phyloP scores from a whole-genome alignment of 1,140 invertebrate species.

The Drosophila navojoa region DNA sequence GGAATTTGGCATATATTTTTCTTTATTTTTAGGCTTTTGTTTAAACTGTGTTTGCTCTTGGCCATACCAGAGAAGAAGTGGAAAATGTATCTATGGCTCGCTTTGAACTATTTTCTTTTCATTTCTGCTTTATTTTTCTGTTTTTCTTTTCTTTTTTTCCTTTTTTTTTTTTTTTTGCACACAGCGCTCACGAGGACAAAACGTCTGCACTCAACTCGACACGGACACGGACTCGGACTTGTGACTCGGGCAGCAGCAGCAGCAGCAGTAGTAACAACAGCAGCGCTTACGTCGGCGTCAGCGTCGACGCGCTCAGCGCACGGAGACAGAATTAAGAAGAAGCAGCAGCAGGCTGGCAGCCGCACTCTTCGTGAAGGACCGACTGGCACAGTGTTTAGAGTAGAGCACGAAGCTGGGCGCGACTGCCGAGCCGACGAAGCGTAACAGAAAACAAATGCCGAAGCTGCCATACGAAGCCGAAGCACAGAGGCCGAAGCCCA shows the following conservation, averaged over 20 bases:
- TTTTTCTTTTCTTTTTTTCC: conserved; percentile 17
- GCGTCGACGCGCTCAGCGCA: conserved; percentile 33
- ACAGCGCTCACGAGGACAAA: conserved; percentile 63
- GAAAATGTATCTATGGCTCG: conserved; percentile 77
- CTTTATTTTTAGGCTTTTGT: conserved; percentile 9
- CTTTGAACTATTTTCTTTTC: conserved; percentile 59
- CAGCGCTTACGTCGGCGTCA: background rate
- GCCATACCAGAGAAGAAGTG: conserved; percentile 59
- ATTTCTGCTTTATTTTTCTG: conserved; percentile 16
- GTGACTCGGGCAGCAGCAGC: background rate
- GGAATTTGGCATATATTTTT: conserved; percentile 11
- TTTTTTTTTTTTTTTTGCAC: conserved; percentile 51
- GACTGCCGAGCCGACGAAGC: conserved; percentile 53
- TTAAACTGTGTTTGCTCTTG: conserved; percentile 9
- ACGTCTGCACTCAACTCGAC: conserved; percentile 74
- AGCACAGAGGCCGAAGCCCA: background rate
- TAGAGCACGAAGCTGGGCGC: conserved; percentile 80
- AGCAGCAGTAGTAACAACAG: background rate
- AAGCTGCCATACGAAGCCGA: conserved; percentile 5
- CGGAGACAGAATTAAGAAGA: conserved; percentile 20
- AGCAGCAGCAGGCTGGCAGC: background rate
- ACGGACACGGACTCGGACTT: conserved; percentile 68
- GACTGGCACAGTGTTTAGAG: conserved; percentile 56
- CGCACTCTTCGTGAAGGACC: background rate
- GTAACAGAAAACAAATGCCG: conserved; percentile 5